These are phyloP conservation scores for Clarias laeviceps DNA, from an alignment of 2,797 vertebrate genomes.

Conservation along the genomic window DNA sequence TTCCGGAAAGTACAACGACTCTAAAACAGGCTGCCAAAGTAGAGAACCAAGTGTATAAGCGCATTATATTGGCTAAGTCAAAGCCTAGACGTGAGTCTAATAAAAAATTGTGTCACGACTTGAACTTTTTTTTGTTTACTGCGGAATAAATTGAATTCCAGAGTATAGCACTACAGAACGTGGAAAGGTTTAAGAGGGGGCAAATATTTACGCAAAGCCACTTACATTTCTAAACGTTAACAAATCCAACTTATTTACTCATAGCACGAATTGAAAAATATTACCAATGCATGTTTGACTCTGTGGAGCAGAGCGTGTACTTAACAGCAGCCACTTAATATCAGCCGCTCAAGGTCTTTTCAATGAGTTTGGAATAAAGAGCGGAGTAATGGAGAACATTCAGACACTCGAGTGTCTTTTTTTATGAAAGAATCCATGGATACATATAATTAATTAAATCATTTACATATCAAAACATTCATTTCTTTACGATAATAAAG, in stretches of 20 bases:
- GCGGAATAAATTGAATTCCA: background rate
- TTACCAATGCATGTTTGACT: constrained; percentile 3
- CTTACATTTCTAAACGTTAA: background rate
- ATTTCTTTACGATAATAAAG: constrained; percentile 52
- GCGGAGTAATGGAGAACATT: constrained; percentile 47
- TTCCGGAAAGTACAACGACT: background rate
- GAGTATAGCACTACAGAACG: background rate
- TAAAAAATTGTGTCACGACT: background rate
- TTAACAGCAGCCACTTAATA: constrained; percentile 29
- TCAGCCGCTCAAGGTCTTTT: constrained; percentile 42
- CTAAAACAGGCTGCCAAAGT: background rate
- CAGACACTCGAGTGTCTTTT: constrained; percentile 40
- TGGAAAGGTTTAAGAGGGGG: background rate
- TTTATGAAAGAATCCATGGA: constrained; percentile 43
- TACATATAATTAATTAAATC: constrained; percentile 62
- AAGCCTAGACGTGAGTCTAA: background rate
- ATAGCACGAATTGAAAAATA: constrained; percentile 4
- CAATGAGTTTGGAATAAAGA: constrained; percentile 32
- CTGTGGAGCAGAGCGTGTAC: constrained; percentile 25
- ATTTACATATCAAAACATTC: constrained; percentile 65
- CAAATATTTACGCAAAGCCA: background rate
- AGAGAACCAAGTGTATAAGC: background rate
- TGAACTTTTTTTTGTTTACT: background rate
- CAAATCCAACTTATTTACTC: background rate
- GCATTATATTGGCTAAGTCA: background rate